Conservation (phyloP, 23 tunicate genomes). For the Styela clava region DNA sequence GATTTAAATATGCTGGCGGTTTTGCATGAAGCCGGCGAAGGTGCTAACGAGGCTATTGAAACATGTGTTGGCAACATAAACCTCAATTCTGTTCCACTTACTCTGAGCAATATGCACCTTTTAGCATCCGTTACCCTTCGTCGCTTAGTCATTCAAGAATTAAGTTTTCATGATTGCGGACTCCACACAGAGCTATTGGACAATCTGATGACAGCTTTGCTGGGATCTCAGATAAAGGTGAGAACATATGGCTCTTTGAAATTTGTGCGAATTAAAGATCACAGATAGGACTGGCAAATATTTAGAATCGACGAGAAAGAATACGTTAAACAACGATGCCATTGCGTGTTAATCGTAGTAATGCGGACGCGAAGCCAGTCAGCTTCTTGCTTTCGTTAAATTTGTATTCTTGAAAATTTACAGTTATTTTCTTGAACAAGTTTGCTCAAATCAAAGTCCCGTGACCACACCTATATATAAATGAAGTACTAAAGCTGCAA, state of each 20-base stretch:
- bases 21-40: conserved; percentile 3
- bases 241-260: not conserved
- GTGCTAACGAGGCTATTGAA: conserved; percentile 1
- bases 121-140: not conserved
- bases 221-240: not conserved
- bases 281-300: too few species aligned
- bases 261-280: not conserved
- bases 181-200: not conserved
- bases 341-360: too few species aligned
- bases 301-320: too few species aligned
- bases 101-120: not conserved
- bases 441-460: too few species aligned
- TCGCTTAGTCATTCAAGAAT: not conserved
- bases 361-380: too few species aligned
- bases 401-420: too few species aligned
- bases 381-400: too few species aligned
- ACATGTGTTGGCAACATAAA: not conserved
- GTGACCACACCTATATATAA: too few species aligned
- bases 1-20: not conserved
- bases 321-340: too few species aligned
- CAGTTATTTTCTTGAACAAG: too few species aligned
- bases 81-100: not conserved
- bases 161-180: not conserved
- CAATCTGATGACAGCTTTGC: conserved; percentile 3
- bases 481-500: too few species aligned